Percentiles rank a stretch among this genome's conserved stretches.
Conservation (phyloP, 2,113 vertebrate species). For the Mobula hypostoma region DNA sequence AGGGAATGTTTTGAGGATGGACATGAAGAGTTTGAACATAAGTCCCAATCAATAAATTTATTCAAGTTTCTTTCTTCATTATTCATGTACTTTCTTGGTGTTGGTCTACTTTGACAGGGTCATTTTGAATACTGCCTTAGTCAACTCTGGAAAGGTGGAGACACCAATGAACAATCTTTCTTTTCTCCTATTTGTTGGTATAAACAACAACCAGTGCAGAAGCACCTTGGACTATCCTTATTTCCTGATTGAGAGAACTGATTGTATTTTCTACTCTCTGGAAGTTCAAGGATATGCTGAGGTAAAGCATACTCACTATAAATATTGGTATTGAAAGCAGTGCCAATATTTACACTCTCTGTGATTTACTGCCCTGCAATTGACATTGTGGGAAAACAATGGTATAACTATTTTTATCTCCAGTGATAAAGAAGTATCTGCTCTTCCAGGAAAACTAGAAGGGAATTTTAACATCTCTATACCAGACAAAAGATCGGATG, state of each 20-base stretch:
- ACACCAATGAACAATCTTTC: background rate
- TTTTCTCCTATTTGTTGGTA: background rate
- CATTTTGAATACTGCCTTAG: background rate
- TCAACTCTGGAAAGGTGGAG: background rate
- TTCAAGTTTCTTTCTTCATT: background rate
- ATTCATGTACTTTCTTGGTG: background rate
- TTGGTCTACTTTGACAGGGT: background rate
- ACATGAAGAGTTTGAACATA: background rate
- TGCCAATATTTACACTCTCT: slow-evolving; percentile 24
- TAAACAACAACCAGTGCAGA: background rate
- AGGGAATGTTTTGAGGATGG: background rate
- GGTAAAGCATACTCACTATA: background rate
- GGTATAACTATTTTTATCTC: background rate
- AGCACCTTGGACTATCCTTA: background rate
- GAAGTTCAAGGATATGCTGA: background rate
- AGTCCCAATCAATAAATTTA: background rate
- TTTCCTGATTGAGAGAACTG: background rate
- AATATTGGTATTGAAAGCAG: slow-evolving; percentile 18
- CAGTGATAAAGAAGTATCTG: background rate
- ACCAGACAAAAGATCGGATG: background rate
- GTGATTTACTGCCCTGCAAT: background rate
- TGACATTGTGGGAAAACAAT: background rate
- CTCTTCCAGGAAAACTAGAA: background rate
- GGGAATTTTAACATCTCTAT: background rate
- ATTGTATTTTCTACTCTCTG: background rate